Evolutionary conservation across 2,888 invertebrate species (phyloP).

Genomic region (Drosophila infuscata): DNA sequence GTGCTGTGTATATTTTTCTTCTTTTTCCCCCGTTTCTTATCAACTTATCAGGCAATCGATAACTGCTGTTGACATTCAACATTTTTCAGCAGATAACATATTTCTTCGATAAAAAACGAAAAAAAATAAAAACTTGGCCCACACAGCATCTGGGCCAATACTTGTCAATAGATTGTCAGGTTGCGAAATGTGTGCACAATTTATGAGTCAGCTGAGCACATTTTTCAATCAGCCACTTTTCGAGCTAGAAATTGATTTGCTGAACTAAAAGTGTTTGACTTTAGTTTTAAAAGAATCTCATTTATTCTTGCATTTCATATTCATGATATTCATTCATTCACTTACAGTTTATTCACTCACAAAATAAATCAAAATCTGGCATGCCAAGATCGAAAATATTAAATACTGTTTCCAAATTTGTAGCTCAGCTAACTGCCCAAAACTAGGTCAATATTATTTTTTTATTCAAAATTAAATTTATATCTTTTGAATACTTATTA

Average conservation of each 20-base stretch:
- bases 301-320: neutral
- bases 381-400: no score
- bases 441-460: neutral
- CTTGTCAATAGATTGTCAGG: conserved; percentile 37
- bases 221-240: conserved; percentile 1
- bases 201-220: conserved; percentile 31
- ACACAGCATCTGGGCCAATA: conserved; percentile 39
- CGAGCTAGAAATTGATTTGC: no score
- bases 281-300: neutral
- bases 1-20: conserved; percentile 1
- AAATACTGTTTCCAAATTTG: rapidly evolving
- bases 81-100: conserved; percentile 37
- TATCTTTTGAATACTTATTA: neutral
- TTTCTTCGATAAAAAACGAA: conserved; percentile 17
- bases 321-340: no score
- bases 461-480: neutral
- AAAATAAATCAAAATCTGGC: neutral
- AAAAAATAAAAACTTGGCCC: neutral
- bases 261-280: neutral
- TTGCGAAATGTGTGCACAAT: conserved; percentile 27
- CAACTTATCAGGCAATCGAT: conserved; percentile 42
- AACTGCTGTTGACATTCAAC: conserved; percentile 62
- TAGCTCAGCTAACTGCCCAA: neutral
- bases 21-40: conserved; percentile 36
- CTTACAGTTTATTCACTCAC: neutral